Evolutionary conservation across 2,113 vertebrate genomes (phyloP).

Genomic region (Thunnus maccoyii): DNA sequence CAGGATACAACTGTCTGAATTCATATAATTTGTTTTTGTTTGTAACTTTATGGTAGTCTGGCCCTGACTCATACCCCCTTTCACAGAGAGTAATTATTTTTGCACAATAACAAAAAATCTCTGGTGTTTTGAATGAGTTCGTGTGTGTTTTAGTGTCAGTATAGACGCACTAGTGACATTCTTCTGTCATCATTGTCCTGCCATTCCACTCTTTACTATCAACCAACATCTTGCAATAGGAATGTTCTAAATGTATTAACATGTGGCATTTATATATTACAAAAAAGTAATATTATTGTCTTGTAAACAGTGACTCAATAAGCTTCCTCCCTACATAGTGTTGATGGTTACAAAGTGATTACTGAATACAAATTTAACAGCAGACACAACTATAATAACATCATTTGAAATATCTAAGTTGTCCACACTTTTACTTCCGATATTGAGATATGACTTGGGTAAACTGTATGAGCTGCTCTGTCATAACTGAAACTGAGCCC

Average conservation of each 20-base stretch:
- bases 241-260: background rate
- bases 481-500: slow-evolving; percentile 33
- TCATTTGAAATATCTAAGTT: background rate
- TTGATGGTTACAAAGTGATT: no score
- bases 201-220: background rate
- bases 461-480: slow-evolving; percentile 13
- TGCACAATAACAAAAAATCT: background rate
- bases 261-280: no score
- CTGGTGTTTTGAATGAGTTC: background rate
- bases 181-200: background rate
- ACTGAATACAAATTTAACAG: no score
- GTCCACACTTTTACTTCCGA: background rate
- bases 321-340: background rate
- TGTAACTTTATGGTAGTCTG: background rate
- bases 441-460: background rate
- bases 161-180: background rate
- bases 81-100: slow-evolving; percentile 11
- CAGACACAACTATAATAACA: background rate
- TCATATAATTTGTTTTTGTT: slow-evolving; percentile 11
- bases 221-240: background rate
- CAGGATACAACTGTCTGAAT: slow-evolving; percentile 5
- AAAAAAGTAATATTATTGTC: background rate
- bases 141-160: background rate
- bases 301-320: background rate
- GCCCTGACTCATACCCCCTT: background rate